phyloP scores from a whole-genome alignment of 1,140 invertebrate genomes.

The Nephotettix cincticeps region DNA sequence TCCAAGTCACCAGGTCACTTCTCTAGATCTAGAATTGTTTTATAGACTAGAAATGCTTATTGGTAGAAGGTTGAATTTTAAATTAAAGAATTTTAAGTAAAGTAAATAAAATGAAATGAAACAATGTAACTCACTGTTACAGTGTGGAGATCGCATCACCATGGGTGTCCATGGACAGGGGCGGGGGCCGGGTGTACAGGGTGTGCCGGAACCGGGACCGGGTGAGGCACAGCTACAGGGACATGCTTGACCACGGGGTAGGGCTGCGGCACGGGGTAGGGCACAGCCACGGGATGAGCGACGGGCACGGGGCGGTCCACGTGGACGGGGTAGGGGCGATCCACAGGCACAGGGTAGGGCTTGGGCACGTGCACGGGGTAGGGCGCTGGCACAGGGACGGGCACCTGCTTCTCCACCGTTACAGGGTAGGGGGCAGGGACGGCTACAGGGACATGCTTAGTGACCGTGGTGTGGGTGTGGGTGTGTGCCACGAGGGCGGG shows the following conservation, averaged over 20 bases:
- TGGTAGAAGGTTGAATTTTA: too few species aligned
- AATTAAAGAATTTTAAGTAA: too few species aligned
- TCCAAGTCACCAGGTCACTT: too few species aligned
- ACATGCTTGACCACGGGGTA: slow-evolving; percentile 43
- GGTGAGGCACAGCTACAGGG: slow-evolving; percentile 48
- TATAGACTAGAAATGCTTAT: too few species aligned
- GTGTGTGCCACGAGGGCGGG: background rate
- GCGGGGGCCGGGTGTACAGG: background rate
- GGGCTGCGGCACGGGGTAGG: slow-evolving; percentile 44
- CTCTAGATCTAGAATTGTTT: too few species aligned
- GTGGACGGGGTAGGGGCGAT: slow-evolving; percentile 58
- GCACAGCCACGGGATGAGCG: slow-evolving; percentile 66
- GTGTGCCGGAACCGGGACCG: slow-evolving; percentile 38
- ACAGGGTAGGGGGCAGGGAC: slow-evolving; percentile 56
- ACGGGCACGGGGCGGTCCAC: slow-evolving; percentile 57
- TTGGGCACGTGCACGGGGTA: slow-evolving; percentile 19
- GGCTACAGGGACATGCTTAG: slow-evolving; percentile 14
- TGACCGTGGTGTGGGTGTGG: slow-evolving; percentile 8
- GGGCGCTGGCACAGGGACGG: slow-evolving; percentile 53
- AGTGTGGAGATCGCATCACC: background rate
- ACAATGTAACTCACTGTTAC: background rate
- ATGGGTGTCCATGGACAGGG: background rate
- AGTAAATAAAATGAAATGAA: too few species aligned
- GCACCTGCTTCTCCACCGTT: slow-evolving; percentile 55
- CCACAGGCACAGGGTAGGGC: slow-evolving; percentile 45